Evolutionary conservation across 2,888 invertebrate species (phyloP).

Genomic region (Drosophila vallismaia): DNA sequence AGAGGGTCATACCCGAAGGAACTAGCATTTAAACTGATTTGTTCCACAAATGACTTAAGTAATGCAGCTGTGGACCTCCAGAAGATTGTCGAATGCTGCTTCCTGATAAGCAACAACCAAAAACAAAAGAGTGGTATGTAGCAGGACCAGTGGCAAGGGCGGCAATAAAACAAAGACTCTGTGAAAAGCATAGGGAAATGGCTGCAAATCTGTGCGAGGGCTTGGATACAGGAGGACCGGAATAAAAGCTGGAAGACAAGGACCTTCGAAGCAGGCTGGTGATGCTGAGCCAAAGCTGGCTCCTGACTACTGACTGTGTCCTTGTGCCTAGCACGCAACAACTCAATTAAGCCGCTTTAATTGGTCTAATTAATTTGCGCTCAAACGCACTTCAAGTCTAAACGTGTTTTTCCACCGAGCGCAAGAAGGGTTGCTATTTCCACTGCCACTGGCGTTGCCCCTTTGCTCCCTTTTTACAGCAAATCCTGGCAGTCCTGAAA

Average conservation of each 20-base stretch:
- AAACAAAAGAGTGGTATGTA: neutral
- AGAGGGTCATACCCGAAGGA: constrained; percentile 28
- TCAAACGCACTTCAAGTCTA: constrained; percentile 78
- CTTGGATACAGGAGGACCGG: constrained; percentile 1
- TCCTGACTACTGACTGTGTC: constrained; percentile 31
- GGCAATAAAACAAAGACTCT: constrained; percentile 37
- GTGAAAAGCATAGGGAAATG: constrained; percentile 38
- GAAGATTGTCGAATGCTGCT: constrained; percentile 42
- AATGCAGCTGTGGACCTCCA: constrained; percentile 29
- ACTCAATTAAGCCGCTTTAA: constrained; percentile 83
- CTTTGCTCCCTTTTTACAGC: neutral
- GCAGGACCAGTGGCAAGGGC: constrained; percentile 15
- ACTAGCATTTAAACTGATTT: constrained; percentile 47
- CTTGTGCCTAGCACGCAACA: constrained; percentile 75
- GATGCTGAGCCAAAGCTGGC: constrained; percentile 18
- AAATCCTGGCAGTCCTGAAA: constrained; percentile 49
- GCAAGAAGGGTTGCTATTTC: constrained; percentile 61
- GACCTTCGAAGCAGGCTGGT: constrained; percentile 23
- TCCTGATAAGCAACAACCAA: constrained; percentile 30
- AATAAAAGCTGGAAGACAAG: constrained; percentile 7
- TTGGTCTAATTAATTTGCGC: constrained; percentile 84
- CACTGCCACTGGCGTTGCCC: too few relatives aligned
- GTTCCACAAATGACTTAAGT: constrained; percentile 55
- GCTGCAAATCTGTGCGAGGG: constrained; percentile 43
- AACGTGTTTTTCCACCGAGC: constrained; percentile 69